Percentiles rank a stretch among this genome's conserved stretches.
These are phyloP conservation scores for Xestia xanthographa DNA, from an alignment of 2,888 invertebrate genomes.

Conservation along the genomic window DNA sequence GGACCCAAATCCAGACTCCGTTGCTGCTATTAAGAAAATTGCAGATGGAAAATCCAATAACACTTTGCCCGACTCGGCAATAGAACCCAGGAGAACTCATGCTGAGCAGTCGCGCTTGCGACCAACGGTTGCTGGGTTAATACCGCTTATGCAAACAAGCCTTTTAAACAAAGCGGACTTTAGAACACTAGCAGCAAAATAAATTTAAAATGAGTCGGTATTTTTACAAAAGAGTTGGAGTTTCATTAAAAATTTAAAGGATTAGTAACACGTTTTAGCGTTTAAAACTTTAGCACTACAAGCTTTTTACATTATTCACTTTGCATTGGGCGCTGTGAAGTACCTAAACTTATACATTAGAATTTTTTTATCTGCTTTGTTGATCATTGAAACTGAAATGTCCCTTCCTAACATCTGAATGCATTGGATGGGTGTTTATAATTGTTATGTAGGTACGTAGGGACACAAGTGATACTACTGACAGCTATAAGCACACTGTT, in stretches of 20 bases:
- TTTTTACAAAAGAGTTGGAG: constrained; percentile 41
- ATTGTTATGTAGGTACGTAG: too few species aligned
- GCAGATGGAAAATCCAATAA: too few species aligned
- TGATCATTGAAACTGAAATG: not conserved
- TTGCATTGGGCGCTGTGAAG: constrained; percentile 10
- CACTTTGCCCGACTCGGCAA: too few species aligned
- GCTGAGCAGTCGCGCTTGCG: too few species aligned
- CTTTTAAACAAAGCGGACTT: constrained; percentile 34
- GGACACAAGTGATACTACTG: too few species aligned
- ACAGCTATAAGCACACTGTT: too few species aligned
- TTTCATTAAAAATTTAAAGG: constrained; percentile 57
- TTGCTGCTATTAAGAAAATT: too few species aligned
- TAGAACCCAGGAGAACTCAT: too few species aligned
- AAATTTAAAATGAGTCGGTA: constrained; percentile 43
- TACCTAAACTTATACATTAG: not conserved
- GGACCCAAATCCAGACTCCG: too few species aligned
- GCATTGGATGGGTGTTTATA: too few species aligned
- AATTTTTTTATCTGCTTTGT: not conserved
- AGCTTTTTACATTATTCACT: constrained; percentile 47
- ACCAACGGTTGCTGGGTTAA: not conserved
- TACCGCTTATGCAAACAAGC: constrained; percentile 25
- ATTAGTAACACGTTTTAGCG: constrained; percentile 56
- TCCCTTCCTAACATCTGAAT: too few species aligned
- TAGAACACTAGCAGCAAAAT: constrained; percentile 27
- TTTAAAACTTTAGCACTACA: constrained; percentile 53